phyloP scores from a whole-genome alignment of 2,888 invertebrate genomes.

The Sclerodermus sp. region DNA sequence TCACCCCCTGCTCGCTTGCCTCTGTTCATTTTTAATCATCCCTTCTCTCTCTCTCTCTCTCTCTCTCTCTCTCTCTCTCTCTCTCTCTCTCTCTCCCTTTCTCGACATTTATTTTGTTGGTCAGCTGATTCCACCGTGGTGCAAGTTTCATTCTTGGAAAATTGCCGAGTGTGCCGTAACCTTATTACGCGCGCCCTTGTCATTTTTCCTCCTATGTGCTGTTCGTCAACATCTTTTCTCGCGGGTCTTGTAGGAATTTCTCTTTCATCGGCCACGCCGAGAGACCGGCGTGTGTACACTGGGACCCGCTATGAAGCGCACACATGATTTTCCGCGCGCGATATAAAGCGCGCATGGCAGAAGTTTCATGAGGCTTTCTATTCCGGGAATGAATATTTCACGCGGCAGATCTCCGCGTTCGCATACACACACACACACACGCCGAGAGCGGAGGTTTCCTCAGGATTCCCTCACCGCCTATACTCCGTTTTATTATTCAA shows the following conservation, averaged over 20 bases:
- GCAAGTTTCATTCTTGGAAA: too few species aligned
- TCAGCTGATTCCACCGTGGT: too few species aligned
- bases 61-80: background rate
- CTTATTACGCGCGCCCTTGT: background rate
- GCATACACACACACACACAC: too few species aligned
- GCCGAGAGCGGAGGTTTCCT: too few species aligned
- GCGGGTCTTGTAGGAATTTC: too few species aligned
- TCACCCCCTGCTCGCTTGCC: conserved; percentile 5
- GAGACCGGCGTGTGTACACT: too few species aligned
- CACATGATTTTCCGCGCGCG: background rate
- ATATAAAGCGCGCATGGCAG: conserved; percentile 10
- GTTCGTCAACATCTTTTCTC: too few species aligned
- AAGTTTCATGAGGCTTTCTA: conserved; percentile 19
- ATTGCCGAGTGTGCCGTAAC: background rate
- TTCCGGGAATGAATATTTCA: conserved; percentile 23
- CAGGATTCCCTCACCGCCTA: too few species aligned
- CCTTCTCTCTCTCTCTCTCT: background rate
- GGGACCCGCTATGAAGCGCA: background rate
- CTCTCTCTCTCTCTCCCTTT: background rate
- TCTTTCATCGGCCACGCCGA: too few species aligned
- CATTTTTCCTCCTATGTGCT: background rate
- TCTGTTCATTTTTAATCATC: background rate
- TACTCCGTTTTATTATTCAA: too few species aligned
- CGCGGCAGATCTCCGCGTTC: background rate
- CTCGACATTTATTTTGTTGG: background rate